Evolutionary conservation across 2,888 invertebrate species (phyloP).

Genomic region (Notodonta ziczac): DNA sequence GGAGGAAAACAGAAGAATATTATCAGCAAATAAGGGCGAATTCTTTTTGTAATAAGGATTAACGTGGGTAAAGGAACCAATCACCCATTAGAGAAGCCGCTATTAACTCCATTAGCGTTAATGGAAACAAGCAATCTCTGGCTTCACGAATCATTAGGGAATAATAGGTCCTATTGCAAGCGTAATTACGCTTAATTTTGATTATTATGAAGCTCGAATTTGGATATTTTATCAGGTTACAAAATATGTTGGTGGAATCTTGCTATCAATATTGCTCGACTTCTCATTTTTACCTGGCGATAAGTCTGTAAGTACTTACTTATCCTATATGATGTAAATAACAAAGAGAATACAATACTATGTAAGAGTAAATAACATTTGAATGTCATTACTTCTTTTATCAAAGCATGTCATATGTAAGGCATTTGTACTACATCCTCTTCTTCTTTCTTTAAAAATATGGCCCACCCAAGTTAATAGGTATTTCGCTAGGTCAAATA

Average conservation of each 20-base stretch:
- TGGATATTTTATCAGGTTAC: neutral
- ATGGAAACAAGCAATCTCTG: conserved; percentile 54
- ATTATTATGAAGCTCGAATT: conserved; percentile 15
- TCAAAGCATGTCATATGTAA: too few species aligned
- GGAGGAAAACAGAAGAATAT: neutral
- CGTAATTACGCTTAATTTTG: conserved; percentile 23
- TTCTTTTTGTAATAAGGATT: conserved; percentile 18
- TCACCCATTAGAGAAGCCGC: conserved; percentile 50
- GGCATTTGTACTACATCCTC: too few species aligned
- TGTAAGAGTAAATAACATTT: too few species aligned
- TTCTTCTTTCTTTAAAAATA: too few species aligned
- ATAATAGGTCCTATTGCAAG: conserved; percentile 37
- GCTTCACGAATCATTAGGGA: conserved; percentile 52
- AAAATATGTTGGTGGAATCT: neutral
- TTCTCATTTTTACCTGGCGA: too few species aligned
- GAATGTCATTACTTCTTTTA: too few species aligned
- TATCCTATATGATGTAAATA: too few species aligned
- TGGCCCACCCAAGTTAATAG: too few species aligned
- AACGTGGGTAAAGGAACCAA: conserved; percentile 40
- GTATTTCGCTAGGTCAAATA: too few species aligned
- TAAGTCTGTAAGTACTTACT: too few species aligned
- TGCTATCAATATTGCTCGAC: too few species aligned
- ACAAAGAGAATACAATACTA: too few species aligned
- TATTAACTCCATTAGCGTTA: conserved; percentile 60
- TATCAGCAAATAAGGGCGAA: conserved; percentile 15